These are phyloP conservation scores for Pachypanchax playfairii DNA, from an alignment of 2,113 vertebrate genomes.

Conservation along the genomic window DNA sequence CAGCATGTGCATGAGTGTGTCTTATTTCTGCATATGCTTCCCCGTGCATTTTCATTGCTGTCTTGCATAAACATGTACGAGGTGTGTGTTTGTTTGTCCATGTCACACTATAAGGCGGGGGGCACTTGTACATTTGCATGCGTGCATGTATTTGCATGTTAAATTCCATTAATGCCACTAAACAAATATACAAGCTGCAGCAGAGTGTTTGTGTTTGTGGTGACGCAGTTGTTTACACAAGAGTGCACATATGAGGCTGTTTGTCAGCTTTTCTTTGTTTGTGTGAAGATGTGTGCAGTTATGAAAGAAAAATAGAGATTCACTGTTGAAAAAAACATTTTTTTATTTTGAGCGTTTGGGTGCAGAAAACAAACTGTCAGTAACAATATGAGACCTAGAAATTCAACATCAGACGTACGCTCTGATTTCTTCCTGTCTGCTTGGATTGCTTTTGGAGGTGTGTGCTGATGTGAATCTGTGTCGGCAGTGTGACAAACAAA, in stretches of 20 bases:
- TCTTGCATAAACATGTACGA: background rate
- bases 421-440: background rate
- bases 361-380: background rate
- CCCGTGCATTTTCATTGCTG: background rate
- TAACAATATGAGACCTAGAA: background rate
- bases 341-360: background rate
- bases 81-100: background rate
- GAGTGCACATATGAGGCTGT: slow-evolving; percentile 2
- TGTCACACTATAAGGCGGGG: background rate
- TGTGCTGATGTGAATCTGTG: background rate
- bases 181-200: slow-evolving; percentile 24
- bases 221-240: slow-evolving; percentile 27
- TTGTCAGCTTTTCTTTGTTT: slow-evolving; percentile 23
- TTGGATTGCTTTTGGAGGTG: background rate
- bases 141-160: slow-evolving; percentile 40
- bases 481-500: slow-evolving; percentile 7
- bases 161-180: slow-evolving; percentile 25
- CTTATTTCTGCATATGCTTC: slow-evolving; percentile 4
- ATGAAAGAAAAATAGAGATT: background rate
- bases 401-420: background rate
- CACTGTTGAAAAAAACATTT: background rate
- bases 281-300: background rate
- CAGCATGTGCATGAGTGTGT: slow-evolving; percentile 39
- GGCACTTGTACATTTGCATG: slow-evolving; percentile 27
- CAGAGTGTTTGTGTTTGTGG: slow-evolving; percentile 30